A percentile compares a stretch with the other conserved stretches of the same genome.
phyloP scores from a whole-genome alignment of 2,113 vertebrate species.

The Oncorhynchus masou region DNA sequence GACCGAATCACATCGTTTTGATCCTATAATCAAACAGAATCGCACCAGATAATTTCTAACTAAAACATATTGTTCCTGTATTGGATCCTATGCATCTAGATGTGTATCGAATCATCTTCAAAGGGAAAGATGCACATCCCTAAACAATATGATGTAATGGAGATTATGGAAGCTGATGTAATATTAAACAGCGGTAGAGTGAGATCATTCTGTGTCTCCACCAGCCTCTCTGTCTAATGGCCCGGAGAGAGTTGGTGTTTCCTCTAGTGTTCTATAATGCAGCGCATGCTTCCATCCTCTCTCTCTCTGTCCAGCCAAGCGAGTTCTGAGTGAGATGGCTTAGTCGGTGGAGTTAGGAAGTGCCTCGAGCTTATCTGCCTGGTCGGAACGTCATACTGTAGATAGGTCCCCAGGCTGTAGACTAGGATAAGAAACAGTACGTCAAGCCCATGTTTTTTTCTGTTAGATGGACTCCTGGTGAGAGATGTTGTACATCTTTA shows the following conservation, averaged over 20 bases:
- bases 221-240: neutral
- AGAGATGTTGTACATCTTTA: no score
- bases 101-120: no score
- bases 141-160: neutral
- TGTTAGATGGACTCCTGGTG: no score
- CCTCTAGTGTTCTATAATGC: neutral
- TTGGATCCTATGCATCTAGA: no score
- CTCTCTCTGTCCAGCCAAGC: neutral
- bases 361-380: neutral
- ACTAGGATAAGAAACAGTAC: neutral
- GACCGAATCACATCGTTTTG: no score
- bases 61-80: no score
- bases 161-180: neutral
- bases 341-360: no score
- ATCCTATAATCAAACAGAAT: no score
- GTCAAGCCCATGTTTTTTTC: no score
- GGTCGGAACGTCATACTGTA: no score
- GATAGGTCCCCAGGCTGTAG: neutral
- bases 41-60: no score
- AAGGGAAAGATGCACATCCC: neutral
- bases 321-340: neutral
- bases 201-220: neutral
- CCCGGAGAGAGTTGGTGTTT: neutral
- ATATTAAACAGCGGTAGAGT: neutral
- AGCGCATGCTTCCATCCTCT: neutral